Conservation (phyloP, 2,113 vertebrate genomes). For the Esox niger region DNA sequence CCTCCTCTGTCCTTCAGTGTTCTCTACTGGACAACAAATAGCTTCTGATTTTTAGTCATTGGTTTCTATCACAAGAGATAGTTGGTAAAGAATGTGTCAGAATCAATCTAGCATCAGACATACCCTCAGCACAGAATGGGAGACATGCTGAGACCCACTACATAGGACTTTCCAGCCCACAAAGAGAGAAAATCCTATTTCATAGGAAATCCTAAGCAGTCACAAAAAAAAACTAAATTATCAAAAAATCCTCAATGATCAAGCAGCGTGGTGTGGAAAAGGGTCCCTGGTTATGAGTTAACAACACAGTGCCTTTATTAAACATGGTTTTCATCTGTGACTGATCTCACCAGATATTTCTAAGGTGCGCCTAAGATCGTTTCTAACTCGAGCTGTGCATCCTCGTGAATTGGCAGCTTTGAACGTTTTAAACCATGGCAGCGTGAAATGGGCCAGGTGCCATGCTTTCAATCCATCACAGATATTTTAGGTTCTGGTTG, state of each 20-base stretch:
- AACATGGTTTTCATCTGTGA: slow-evolving; percentile 54
- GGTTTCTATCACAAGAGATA: slow-evolving; percentile 73
- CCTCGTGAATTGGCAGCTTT: slow-evolving; percentile 25
- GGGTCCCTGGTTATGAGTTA: slow-evolving; percentile 50
- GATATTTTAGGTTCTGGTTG: slow-evolving; percentile 32
- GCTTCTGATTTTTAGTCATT: slow-evolving; percentile 82
- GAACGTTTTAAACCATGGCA: slow-evolving; percentile 36
- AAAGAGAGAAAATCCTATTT: slow-evolving; percentile 54
- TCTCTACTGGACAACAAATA: slow-evolving; percentile 67
- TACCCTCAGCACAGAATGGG: slow-evolving; percentile 46
- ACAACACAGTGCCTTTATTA: slow-evolving; percentile 52
- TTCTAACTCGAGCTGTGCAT: slow-evolving; percentile 30
- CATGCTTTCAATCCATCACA: slow-evolving; percentile 16
- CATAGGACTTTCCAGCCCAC: slow-evolving; percentile 58
- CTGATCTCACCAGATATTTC: slow-evolving; percentile 48
- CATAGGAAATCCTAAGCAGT: slow-evolving; percentile 56
- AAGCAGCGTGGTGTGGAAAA: slow-evolving; percentile 48
- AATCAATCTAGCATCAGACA: slow-evolving; percentile 67
- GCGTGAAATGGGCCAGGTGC: slow-evolving; percentile 25
- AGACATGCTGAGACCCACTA: slow-evolving; percentile 55
- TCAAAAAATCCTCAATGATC: slow-evolving; percentile 48
- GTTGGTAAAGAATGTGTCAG: slow-evolving; percentile 68
- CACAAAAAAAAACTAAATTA: slow-evolving; percentile 33
- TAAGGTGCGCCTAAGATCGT: slow-evolving; percentile 25
- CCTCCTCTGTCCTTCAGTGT: slow-evolving; percentile 47